Evolutionary conservation across 2,888 invertebrate genomes (phyloP).

Genomic region (Pristionchus entomophagus): DNA sequence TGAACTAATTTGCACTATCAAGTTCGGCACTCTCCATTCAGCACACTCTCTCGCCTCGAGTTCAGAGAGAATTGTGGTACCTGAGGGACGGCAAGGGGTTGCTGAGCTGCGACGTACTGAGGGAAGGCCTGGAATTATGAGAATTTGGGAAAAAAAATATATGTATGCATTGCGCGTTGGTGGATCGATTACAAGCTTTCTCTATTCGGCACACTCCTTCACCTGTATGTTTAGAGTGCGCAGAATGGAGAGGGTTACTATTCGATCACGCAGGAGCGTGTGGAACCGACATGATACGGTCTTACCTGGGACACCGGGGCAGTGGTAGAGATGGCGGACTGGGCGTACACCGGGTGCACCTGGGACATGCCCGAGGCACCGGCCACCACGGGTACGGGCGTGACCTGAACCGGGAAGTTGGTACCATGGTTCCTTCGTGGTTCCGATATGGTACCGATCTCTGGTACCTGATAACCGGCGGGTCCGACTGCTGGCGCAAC

Average conservation of each 20-base stretch:
- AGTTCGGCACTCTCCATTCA: too few relatives aligned
- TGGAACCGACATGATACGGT: background rate
- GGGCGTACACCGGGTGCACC: conserved; percentile 1
- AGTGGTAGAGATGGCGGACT: conserved; percentile 18
- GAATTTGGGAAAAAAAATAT: too few relatives aligned
- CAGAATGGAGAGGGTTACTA: too few relatives aligned
- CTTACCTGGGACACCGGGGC: conserved; percentile 30
- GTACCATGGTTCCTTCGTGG: background rate
- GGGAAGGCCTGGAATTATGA: background rate
- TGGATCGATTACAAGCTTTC: too few relatives aligned
- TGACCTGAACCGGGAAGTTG: background rate
- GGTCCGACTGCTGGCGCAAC: background rate
- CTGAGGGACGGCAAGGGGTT: background rate
- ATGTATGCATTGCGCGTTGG: too few relatives aligned
- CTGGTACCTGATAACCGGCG: background rate
- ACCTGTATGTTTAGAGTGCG: too few relatives aligned
- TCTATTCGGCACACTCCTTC: too few relatives aligned
- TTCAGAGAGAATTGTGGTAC: background rate
- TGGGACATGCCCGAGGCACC: conserved; percentile 1
- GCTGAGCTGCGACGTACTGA: conserved; percentile 2
- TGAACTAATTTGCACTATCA: too few relatives aligned
- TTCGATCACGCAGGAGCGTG: too few relatives aligned
- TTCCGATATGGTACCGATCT: background rate
- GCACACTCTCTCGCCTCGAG: background rate
- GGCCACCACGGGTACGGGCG: background rate